Evolutionary conservation across 2,113 vertebrate species (phyloP).

Genomic region (Oreochromis tanganicae): DNA sequence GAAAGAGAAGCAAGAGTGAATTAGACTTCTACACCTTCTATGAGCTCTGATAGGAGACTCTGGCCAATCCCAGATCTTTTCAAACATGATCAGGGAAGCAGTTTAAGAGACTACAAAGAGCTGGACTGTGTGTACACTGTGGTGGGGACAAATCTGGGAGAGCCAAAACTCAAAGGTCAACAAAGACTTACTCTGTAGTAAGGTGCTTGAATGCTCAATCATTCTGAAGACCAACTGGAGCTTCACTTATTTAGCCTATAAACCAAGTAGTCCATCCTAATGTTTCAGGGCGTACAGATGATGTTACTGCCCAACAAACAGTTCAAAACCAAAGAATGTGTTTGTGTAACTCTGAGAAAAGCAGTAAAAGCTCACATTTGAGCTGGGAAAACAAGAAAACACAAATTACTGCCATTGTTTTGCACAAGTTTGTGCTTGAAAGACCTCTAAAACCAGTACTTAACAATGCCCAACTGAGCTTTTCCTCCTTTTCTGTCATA

Average conservation of each 20-base stretch:
- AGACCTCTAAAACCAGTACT: not conserved
- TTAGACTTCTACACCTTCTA: not conserved
- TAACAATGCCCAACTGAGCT: not conserved
- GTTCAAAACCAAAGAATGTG: not conserved
- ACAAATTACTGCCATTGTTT: not conserved
- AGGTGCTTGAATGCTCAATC: not conserved
- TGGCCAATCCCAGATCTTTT: not conserved
- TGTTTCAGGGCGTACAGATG: not conserved
- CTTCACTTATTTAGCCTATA: not conserved
- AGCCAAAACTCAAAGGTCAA: not conserved
- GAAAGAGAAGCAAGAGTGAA: not conserved
- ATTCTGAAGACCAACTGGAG: not conserved
- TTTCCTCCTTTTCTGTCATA: not conserved
- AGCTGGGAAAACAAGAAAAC: not conserved
- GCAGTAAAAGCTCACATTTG: not conserved
- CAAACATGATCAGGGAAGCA: not conserved
- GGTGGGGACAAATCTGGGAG: not conserved
- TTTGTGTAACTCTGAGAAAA: not conserved
- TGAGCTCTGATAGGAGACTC: not conserved
- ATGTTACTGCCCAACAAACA: not conserved
- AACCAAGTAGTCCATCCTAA: not conserved
- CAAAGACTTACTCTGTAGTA: not conserved
- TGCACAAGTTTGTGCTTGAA: not conserved
- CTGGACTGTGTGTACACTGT: not conserved
- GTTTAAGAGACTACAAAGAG: not conserved